Base-by-base conservation (phyloP, 2,113 vertebrate species). In the Lipophrys pholis region DNA sequence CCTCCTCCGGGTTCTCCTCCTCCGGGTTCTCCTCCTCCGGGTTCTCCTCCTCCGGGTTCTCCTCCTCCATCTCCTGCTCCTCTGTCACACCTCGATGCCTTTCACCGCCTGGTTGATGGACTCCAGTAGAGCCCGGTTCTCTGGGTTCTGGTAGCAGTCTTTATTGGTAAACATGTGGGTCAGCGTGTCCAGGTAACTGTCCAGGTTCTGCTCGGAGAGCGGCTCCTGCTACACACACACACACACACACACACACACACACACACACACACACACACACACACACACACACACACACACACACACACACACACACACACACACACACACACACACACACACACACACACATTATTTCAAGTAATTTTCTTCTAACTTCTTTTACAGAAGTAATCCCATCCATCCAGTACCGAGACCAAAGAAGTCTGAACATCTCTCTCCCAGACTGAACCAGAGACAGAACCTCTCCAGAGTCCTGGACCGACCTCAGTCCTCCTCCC, bases 141-240 rank as follows among this genome's bases (percentile, higher is more conserved):
- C 97, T 0, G 98, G 98, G 91, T 97, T 97, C 94, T 96, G 97
- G 91, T 97, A 99, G 94, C 97, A 97, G 89, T 99, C 97, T 91
- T 96, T 97, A 86, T 98, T 96, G 89, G 96, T 97, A 89, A 97
- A 99, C 97, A 99, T 99, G 91, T 98, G 95, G 12, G 97, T 99
- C 90, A 99, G 94, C 0, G 96, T 97, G 86, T 95, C 98, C 88
- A 99, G 96, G 0, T 98, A 99, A 8, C 94, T 93, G 45, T 99
- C 96, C 0, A 99, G 98, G 85, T 99, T 99, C 93, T 99, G 96
- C 89, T 99, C 97, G 0, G 96, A 97, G 50, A 98, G 94, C 36
- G 97, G 96, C 76, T 99, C 97, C 96, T 98, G 92, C 89, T 92
- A 83, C 53, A 78, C 30, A 10, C 7, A 42, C 7, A 42, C 41